Conservation (phyloP, 92 coral and sea anemone species). For the Isaurus tuberculatus region DNA sequence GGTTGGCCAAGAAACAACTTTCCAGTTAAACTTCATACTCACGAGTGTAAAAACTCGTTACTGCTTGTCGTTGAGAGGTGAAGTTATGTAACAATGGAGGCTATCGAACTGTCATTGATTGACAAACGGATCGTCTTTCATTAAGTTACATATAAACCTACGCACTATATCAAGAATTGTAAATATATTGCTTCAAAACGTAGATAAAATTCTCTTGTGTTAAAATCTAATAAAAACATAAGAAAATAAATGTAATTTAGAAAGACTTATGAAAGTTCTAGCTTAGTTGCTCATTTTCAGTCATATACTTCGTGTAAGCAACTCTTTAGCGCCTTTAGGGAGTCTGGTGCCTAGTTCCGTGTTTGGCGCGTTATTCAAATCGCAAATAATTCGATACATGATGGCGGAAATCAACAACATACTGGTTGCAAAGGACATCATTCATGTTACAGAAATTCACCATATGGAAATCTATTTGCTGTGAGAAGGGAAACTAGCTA, state of each 20-base stretch:
- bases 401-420: not conserved
- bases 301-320: not conserved
- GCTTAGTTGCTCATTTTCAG: no score
- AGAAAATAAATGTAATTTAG: no score
- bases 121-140: not conserved
- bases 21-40: conserved; percentile 24
- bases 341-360: conserved; percentile 31
- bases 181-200: no score
- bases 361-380: conserved; percentile 43
- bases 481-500: not conserved
- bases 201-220: no score
- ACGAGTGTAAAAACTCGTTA: not conserved
- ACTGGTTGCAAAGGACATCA: not conserved
- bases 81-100: not conserved
- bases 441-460: not conserved
- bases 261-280: no score
- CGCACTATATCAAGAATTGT: no score
- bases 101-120: not conserved
- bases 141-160: no score
- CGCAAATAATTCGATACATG: not conserved
- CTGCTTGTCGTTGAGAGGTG: not conserved
- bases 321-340: not conserved
- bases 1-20: conserved; percentile 83
- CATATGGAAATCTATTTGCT: not conserved
- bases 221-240: no score